Evolutionary conservation across 2,113 vertebrate species (phyloP).

Genomic region (Oreochromis tanganicae): DNA sequence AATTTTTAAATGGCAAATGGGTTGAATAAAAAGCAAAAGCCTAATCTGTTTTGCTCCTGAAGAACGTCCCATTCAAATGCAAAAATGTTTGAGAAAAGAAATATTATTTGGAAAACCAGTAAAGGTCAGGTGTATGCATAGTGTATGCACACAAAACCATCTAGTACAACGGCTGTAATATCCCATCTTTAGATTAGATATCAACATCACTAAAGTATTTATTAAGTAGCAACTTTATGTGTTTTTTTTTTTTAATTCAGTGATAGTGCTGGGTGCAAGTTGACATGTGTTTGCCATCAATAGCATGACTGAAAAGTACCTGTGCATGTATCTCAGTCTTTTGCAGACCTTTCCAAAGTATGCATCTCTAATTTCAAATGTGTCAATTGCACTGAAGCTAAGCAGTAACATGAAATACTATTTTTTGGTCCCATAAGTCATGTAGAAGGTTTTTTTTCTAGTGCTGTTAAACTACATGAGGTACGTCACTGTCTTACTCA

Average conservation of each 20-base stretch:
- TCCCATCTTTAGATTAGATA: not conserved
- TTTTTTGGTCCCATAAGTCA: not conserved
- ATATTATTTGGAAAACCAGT: not conserved
- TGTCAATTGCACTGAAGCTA: not conserved
- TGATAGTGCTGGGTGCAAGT: not conserved
- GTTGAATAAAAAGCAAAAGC: slow-evolving; percentile 5
- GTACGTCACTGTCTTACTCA: not conserved
- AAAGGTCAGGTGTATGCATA: slow-evolving; percentile 1
- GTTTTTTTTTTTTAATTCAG: not conserved
- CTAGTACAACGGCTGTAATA: not conserved
- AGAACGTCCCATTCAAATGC: slow-evolving; percentile 33
- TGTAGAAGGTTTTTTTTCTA: not conserved
- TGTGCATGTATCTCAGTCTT: not conserved
- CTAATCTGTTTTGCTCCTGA: not conserved
- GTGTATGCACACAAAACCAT: not conserved
- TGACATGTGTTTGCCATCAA: not conserved
- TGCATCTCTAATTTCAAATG: not conserved
- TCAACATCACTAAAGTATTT: not conserved
- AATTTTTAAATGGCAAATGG: slow-evolving; percentile 10
- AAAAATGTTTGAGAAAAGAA: slow-evolving; percentile 1
- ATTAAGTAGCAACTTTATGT: rapidly evolving
- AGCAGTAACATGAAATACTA: not conserved
- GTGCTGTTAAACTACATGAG: not conserved
- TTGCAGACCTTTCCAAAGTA: not conserved
- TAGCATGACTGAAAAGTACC: not conserved